Evolutionary conservation across 2,113 vertebrate genomes (phyloP), one percentile per base, ranked within the genome.

Genomic region (Choloepus hoffmanni): DNA sequence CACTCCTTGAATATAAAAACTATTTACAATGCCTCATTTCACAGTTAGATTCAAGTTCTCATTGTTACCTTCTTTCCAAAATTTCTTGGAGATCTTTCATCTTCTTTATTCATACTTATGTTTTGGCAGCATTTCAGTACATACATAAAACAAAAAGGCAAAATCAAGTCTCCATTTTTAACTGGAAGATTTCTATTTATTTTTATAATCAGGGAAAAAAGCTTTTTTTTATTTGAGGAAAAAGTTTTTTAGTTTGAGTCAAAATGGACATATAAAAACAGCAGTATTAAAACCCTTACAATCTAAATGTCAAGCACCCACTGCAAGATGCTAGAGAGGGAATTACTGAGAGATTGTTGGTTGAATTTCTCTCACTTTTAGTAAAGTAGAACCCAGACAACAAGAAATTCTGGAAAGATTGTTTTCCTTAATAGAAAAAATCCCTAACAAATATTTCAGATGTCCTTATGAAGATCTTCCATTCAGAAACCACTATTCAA

Each of bases 181-280:
- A 93, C 43, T 53, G 45, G 28, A 90, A 92, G 65, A 89, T 79
- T 79, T 90, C 23, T 36, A 16, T 83, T 91, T 84, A 62, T 70
- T 74, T 89, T 76, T 82, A 60, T 92, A 82, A 83, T 4, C n/a
- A 85, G 45, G 23, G 55, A 53, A 93, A 89, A 67, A 10, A 92
- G 21, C 50, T 18, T 62, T 63, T 85, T 85, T 82, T 58, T 9
- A 45, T 21, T 70, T 40, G 26, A 62, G 2, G 24, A 40, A 50
- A 79, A 89, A 62, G 33, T 50, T 93, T 55, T 60, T 79, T 33
- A 79, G 82, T 30, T n/a, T 73, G 74, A 85, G 40, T 89, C 10
- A 78, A 94, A 86, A 86, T 13, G 28, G 40, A 89, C n/a, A 11
- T 50, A 70, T 70, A 50, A 67, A 83, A 84, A 88, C 36, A 13